Evolutionary conservation across 2,113 vertebrate species (phyloP), one percentile per base, ranked within the genome.

Genomic region (Ahaetulla prasina): DNA sequence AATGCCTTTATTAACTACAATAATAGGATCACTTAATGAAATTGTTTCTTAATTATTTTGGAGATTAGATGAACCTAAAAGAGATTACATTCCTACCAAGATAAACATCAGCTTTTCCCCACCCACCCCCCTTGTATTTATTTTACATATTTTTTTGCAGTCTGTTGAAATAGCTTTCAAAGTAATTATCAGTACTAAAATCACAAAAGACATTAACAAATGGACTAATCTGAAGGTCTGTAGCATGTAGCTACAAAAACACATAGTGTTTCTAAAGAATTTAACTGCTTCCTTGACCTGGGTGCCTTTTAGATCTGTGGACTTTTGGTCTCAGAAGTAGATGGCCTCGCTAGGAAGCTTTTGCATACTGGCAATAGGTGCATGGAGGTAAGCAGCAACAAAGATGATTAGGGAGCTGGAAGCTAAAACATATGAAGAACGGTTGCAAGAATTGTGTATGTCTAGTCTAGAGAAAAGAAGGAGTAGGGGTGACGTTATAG

Each of bases 21-120:
- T 92, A 89, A 91, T 94, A 94, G 93, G 90, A 92, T 90, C 94
- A 92, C 93, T 95, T 95, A 95, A 91, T 57, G 91, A 92, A 94
- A 96, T 94, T 93, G 91, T 92, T 95, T 95, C 94, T 95, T 97
- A 94, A 96, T 95, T 97, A 94, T 95, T 94, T 91, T 95, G 95
- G 91, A 87, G 94, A 96, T 96, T 96, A 94, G 87, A 91, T 53
- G 91, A 90, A 95, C 92, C 92, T 93, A 94, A 94, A 89, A 47
- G 92, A 50, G 89, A 92, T 50, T 92, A 74, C 91, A 93, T 93
- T 96, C 95, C 93, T 92, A 96, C 68, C 93, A 93, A 74, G 90
- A 60, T 92, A 91, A 94, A 91, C 52, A 74, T 92, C 95, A 94
- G 92, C 22, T 85, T 5, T 45, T 90, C 22, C 2, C 54, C 23